A percentile compares a stretch with the other conserved stretches of the same genome.
Evolutionary conservation across 2,888 invertebrate species (phyloP).

Genomic region (Rambutsinella grinnellia): DNA sequence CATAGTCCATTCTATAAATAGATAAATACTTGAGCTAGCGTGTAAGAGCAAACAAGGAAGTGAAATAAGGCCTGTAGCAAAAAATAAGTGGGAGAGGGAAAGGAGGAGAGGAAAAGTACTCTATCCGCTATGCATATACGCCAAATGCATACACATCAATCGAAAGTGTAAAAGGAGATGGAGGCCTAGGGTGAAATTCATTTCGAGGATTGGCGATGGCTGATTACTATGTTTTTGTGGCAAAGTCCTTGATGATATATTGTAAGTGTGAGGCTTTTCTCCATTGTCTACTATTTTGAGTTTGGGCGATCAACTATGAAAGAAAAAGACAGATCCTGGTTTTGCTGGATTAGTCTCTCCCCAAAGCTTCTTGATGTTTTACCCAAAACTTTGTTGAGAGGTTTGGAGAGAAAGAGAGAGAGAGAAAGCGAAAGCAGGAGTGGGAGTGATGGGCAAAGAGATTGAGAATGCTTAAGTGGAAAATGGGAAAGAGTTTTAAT

Average conservation of each 20-base stretch:
- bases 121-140: too few species aligned
- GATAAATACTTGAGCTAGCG: neutral
- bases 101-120: neutral
- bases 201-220: neutral
- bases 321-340: slow-evolving; percentile 25
- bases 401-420: neutral
- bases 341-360: slow-evolving; percentile 31
- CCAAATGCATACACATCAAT: too few species aligned
- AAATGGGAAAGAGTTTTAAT: neutral
- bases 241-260: neutral
- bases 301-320: slow-evolving; percentile 5
- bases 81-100: neutral
- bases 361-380: slow-evolving; percentile 6
- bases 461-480: neutral
- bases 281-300: too few species aligned
- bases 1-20: neutral
- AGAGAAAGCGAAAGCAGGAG: neutral
- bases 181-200: neutral
- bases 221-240: neutral
- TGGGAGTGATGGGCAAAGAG: neutral
- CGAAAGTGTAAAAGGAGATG: neutral
- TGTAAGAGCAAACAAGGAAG: slow-evolving; percentile 13
- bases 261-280: neutral
- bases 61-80: neutral
- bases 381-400: neutral